phyloP scores from a whole-genome alignment of 2,113 vertebrate species.

The Argyrosomus japonicus region DNA sequence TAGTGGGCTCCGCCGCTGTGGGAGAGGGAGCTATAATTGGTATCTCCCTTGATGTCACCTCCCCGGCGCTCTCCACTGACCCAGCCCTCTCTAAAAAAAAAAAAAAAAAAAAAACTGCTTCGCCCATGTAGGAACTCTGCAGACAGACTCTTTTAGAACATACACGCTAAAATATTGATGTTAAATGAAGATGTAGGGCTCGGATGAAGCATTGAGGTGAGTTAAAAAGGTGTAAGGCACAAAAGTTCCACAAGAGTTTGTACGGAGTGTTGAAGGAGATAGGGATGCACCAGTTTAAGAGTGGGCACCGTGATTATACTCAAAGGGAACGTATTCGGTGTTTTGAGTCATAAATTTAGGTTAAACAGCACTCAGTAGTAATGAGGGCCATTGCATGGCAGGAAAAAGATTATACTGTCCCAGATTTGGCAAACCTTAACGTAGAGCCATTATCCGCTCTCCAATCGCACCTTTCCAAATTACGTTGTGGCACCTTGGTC shows the following conservation, averaged over 20 bases:
- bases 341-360: slow-evolving; percentile 42
- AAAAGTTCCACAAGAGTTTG: neutral
- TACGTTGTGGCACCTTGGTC: neutral
- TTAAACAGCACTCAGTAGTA: slow-evolving; percentile 44
- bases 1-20: slow-evolving; percentile 64
- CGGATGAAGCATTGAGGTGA: neutral
- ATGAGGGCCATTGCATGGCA: slow-evolving; percentile 16
- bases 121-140: slow-evolving; percentile 28
- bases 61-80: slow-evolving; percentile 47
- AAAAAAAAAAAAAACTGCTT: slow-evolving; percentile 45
- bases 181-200: neutral
- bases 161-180: neutral
- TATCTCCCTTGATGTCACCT: slow-evolving; percentile 68
- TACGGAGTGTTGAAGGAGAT: neutral
- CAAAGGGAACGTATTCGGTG: neutral
- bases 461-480: neutral
- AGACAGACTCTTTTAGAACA: neutral
- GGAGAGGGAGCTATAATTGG: slow-evolving; percentile 75
- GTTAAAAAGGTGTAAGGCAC: neutral
- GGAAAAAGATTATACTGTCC: slow-evolving; percentile 46
- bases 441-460: neutral
- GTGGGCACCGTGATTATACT: slow-evolving; percentile 4
- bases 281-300: neutral
- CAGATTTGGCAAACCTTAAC: slow-evolving; percentile 24
- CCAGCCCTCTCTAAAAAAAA: slow-evolving; percentile 52